phyloP scores from a whole-genome alignment of 2,888 invertebrate species.

The Alentia gelatinosa region DNA sequence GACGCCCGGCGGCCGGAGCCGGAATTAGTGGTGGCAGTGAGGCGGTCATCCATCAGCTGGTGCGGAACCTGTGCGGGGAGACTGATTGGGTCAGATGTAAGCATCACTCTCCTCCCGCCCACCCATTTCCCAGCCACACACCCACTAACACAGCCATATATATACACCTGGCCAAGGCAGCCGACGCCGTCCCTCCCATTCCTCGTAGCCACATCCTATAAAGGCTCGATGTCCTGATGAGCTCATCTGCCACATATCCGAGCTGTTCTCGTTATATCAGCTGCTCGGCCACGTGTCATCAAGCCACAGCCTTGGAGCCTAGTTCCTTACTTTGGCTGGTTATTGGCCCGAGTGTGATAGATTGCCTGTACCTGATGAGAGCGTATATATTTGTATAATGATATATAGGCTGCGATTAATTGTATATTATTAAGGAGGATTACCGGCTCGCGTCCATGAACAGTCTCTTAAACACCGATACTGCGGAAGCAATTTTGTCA shows the following conservation, averaged over 20 bases:
- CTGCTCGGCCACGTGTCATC: not conserved
- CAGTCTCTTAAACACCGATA: no score
- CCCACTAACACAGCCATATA: not conserved
- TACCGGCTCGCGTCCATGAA: no score
- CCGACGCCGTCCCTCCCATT: not conserved
- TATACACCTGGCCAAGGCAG: not conserved
- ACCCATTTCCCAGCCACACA: not conserved
- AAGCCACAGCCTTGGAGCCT: not conserved
- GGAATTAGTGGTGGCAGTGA: not conserved
- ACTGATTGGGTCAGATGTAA: slow-evolving; percentile 13
- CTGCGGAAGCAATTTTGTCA: no score
- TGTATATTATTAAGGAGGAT: no score
- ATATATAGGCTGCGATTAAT: no score
- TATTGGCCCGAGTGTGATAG: not conserved
- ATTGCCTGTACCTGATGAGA: no score
- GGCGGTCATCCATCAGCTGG: not conserved
- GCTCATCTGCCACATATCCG: not conserved
- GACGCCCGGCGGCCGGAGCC: not conserved
- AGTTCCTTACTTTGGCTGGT: not conserved
- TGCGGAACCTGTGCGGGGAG: not conserved
- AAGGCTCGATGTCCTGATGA: not conserved
- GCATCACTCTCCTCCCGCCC: not conserved
- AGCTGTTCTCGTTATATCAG: not conserved
- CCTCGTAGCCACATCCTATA: not conserved
- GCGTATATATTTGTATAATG: no score